Conservation (phyloP, 2,797 vertebrate genomes). For the Merluccius polli region DNA sequence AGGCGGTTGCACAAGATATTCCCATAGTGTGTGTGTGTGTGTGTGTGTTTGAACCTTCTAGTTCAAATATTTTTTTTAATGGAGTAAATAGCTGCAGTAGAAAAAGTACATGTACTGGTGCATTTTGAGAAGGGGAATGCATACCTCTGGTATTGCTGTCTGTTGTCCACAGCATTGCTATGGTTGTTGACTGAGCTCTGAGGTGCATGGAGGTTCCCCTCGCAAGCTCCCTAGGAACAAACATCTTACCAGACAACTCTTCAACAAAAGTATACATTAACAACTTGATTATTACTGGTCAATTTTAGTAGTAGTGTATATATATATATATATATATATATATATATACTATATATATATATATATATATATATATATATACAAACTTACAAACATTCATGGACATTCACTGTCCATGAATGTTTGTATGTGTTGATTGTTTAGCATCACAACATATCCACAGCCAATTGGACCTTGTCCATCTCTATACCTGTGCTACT, state of each 20-base stretch:
- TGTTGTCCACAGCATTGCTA: constrained; percentile 66
- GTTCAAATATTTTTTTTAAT: no score
- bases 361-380: no score
- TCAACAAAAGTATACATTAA: background rate
- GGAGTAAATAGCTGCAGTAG: no score
- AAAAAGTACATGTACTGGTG: background rate
- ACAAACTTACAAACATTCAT: no score
- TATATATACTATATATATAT: no score
- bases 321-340: no score
- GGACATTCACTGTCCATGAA: no score
- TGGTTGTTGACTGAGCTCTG: constrained; percentile 62
- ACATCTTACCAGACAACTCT: background rate
- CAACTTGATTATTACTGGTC: no score
- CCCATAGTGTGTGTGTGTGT: background rate
- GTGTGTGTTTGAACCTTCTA: background rate
- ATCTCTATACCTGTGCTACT: constrained; percentile 83
- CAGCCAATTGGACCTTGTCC: background rate
- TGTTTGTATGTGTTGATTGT: no score
- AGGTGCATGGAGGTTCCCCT: constrained; percentile 84
- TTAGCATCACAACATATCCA: no score
- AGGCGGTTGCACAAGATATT: background rate
- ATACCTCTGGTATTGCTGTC: constrained; percentile 84
- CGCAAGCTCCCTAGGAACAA: constrained; percentile 83
- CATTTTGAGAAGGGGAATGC: constrained; percentile 1
- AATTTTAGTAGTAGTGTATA: background rate